Conservation (phyloP, 1,140 invertebrate species). For the Eumeta japonica region DNA sequence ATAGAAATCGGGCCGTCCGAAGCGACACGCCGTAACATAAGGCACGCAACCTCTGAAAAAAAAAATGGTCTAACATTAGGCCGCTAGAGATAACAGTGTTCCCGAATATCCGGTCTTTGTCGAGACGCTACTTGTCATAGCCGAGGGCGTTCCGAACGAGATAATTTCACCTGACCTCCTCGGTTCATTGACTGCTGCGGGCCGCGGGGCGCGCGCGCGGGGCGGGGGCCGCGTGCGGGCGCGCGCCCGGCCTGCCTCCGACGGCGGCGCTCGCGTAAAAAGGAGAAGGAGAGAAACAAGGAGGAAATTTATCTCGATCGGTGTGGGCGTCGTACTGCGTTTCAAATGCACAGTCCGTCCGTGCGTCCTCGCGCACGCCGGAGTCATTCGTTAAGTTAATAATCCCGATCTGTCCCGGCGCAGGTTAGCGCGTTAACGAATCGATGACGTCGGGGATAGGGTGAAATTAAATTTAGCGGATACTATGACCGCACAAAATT, state of each 20-base stretch:
- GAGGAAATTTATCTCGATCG: constrained; percentile 42
- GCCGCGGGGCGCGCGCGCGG: constrained; percentile 51
- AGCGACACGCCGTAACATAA: no score
- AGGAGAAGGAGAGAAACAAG: constrained; percentile 43
- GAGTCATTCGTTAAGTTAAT: no score
- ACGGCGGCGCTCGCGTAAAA: constrained; percentile 43
- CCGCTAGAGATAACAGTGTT: constrained; percentile 24
- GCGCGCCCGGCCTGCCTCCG: constrained; percentile 8
- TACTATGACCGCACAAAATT: no score
- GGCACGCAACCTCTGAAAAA: no score
- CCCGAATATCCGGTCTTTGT: constrained; percentile 41
- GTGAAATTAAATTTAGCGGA: no score
- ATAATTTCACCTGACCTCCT: constrained; percentile 55
- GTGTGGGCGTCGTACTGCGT: constrained; percentile 26
- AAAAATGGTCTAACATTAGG: constrained; percentile 26
- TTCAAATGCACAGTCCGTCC: no score
- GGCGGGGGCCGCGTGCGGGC: constrained; percentile 12
- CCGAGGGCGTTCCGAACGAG: constrained; percentile 35
- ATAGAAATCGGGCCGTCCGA: no score
- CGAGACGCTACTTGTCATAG: constrained; percentile 44
- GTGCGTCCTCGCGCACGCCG: no score
- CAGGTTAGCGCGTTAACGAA: no score
- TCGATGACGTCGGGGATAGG: no score
- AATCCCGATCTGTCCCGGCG: no score
- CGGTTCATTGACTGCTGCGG: constrained; percentile 51